Percentiles rank a stretch among this genome's conserved stretches.
phyloP scores from a whole-genome alignment of 2,113 vertebrate genomes.

The Mirounga angustirostris region DNA sequence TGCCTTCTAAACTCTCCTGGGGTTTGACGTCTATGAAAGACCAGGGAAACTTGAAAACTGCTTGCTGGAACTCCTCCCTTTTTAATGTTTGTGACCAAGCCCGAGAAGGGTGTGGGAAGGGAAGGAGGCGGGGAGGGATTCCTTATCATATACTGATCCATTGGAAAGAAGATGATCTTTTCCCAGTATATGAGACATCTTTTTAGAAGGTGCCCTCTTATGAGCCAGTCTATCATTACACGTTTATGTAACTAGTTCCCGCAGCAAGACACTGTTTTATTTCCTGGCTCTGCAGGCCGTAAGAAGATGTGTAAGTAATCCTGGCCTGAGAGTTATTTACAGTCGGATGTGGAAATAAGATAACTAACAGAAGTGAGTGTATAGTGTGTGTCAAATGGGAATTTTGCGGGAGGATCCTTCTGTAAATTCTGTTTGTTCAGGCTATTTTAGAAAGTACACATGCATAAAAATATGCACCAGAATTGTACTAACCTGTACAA shows the following conservation, averaged over 20 bases:
- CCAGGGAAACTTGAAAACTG: neutral
- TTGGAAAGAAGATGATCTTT: conserved; percentile 25
- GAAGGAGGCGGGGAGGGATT: neutral
- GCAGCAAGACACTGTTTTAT: neutral
- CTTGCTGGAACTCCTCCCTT: neutral
- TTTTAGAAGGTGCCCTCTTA: conserved; percentile 27
- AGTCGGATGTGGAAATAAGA: conserved; percentile 22
- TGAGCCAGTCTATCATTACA: neutral
- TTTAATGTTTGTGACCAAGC: neutral
- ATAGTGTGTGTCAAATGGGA: neutral
- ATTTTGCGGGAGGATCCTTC: neutral
- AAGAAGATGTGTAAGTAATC: neutral
- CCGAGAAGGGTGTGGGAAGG: neutral
- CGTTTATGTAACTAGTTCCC: neutral
- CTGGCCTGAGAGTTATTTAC: conserved; percentile 44
- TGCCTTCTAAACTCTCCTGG: neutral
- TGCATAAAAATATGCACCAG: neutral
- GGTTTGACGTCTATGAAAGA: neutral
- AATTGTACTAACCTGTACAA: neutral
- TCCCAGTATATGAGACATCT: neutral
- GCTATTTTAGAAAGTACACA: neutral
- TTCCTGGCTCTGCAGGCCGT: neutral
- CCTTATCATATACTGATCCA: neutral
- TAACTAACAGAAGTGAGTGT: conserved; percentile 2
- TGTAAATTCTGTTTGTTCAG: conserved; percentile 12